Evolutionary conservation across 1,140 invertebrate species (phyloP).

Genomic region (Bombus confusus): DNA sequence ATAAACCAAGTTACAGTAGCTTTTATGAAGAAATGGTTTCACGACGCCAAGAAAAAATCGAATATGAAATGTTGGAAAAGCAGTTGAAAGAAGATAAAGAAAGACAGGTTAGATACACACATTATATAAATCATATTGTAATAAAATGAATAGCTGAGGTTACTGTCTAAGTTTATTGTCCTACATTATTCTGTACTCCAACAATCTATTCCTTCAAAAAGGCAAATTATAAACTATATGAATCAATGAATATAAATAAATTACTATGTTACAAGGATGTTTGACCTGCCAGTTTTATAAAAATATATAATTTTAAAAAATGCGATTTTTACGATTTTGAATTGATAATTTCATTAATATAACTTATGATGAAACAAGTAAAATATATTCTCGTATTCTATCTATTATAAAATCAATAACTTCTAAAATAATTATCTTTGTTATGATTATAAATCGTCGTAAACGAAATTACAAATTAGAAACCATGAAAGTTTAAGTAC

Average conservation of each 20-base stretch:
- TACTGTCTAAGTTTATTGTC: background rate
- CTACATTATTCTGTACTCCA: background rate
- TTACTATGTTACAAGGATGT: background rate
- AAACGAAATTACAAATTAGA: background rate
- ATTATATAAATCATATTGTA: background rate
- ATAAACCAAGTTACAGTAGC: conserved; percentile 88
- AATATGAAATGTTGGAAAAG: conserved; percentile 84
- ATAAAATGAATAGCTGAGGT: background rate
- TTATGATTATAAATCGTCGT: background rate
- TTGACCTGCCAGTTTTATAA: background rate
- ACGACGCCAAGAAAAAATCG: conserved; percentile 85
- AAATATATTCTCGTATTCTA: background rate
- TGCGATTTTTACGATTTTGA: background rate
- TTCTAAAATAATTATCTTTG: background rate
- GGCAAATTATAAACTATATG: background rate
- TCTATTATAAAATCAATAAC: background rate
- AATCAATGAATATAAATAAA: background rate
- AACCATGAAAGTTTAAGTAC: too few species aligned
- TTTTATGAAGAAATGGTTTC: conserved; percentile 93
- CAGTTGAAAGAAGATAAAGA: conserved; percentile 86
- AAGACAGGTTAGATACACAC: conserved; percentile 71
- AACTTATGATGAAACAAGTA: background rate
- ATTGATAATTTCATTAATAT: background rate
- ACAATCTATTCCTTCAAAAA: background rate
- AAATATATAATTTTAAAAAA: background rate